Conservation (phyloP, 2,888 invertebrate genomes). For the Drosophila yooni region DNA sequence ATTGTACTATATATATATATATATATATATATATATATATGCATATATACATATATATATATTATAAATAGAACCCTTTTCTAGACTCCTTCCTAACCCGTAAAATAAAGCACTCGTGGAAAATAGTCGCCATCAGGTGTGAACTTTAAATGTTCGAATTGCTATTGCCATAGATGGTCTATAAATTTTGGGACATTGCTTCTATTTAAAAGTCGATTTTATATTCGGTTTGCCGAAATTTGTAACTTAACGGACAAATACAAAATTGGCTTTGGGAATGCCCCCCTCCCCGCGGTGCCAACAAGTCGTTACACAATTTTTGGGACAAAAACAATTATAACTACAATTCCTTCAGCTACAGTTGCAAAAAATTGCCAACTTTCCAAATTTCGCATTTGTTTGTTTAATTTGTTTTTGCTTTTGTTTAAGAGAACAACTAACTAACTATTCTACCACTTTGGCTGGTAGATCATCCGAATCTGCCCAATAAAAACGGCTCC, state of each 20-base stretch:
- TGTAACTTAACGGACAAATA: background rate
- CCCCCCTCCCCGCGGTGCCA: background rate
- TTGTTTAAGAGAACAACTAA: slow-evolving; percentile 4
- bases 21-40: background rate
- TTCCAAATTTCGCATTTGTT: background rate
- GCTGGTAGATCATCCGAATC: slow-evolving; percentile 11
- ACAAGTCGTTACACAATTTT: background rate
- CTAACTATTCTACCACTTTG: slow-evolving; percentile 32
- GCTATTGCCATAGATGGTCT: background rate
- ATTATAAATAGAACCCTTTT: slow-evolving; percentile 48
- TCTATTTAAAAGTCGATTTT: background rate
- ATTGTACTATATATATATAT: slow-evolving; percentile 35
- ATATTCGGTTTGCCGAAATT: background rate
- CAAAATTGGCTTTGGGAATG: background rate
- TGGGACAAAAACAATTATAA: background rate
- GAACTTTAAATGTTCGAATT: background rate
- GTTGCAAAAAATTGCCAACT: background rate
- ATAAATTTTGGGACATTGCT: slow-evolving; percentile 1
- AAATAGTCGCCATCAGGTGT: slow-evolving; percentile 1
- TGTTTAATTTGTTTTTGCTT: background rate
- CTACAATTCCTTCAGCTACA: background rate
- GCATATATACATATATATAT: background rate
- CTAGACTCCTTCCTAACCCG: slow-evolving; percentile 36
- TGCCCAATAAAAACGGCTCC: slow-evolving; percentile 1
- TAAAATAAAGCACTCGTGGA: slow-evolving; percentile 41